Conservation (phyloP, 2,113 vertebrate species). For the Stomatorhinus ivindoensis region DNA sequence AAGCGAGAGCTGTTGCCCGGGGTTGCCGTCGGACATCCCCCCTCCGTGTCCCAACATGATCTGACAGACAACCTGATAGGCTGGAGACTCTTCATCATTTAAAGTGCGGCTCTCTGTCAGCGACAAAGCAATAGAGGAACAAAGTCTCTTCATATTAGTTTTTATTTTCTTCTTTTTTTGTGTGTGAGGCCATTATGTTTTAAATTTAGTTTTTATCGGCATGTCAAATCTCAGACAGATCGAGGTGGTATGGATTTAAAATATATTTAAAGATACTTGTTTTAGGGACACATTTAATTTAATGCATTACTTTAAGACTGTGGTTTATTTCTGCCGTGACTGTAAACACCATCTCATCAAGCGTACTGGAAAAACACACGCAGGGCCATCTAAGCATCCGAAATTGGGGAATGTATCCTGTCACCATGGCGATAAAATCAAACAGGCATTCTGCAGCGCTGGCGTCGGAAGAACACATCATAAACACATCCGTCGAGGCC, state of each 20-base stretch:
- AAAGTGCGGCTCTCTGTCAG: not conserved
- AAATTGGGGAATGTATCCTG: not conserved
- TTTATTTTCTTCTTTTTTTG: not conserved
- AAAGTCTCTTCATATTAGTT: not conserved
- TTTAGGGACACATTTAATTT: not conserved
- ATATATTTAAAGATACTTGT: not conserved
- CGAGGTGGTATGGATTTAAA: not conserved
- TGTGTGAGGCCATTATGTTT: not conserved
- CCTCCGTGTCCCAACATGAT: slow-evolving; percentile 31
- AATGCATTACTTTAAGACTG: not conserved
- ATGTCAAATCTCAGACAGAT: not conserved
- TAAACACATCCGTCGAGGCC: not conserved
- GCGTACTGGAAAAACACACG: not conserved
- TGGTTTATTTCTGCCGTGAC: not conserved
- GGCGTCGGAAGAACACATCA: not conserved
- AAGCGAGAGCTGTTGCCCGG: slow-evolving; percentile 26
- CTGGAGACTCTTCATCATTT: slow-evolving; percentile 31
- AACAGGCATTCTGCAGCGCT: not conserved
- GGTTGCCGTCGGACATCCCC: slow-evolving; percentile 23
- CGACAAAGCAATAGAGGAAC: not conserved
- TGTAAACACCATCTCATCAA: not conserved
- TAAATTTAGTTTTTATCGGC: not conserved
- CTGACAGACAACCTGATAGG: slow-evolving; percentile 37
- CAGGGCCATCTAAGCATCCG: not conserved
- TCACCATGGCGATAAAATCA: slow-evolving; percentile 4